A percentile compares a stretch with the other conserved stretches of the same genome.
Conservation (phyloP, 2,888 invertebrate genomes). For the Acanthacorydalis orientalis region DNA sequence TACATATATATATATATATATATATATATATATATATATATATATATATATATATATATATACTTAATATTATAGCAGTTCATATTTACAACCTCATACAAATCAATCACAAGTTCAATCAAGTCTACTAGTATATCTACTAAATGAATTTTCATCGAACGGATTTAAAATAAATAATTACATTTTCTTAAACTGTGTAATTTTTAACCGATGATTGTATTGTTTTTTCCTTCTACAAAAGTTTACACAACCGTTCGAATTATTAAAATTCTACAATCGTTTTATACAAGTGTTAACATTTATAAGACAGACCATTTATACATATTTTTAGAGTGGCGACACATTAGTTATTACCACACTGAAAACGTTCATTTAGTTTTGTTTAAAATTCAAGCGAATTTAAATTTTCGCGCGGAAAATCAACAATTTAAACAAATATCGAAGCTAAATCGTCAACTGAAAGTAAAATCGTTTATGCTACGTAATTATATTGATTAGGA, state of each 20-base stretch:
- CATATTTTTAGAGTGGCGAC: not conserved
- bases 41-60: no score
- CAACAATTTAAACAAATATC: not conserved
- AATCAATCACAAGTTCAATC: no score
- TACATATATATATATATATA: no score
- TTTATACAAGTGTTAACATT: not conserved
- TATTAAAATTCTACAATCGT: no score
- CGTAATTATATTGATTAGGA: conserved; percentile 96
- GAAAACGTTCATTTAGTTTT: not conserved
- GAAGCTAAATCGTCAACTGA: not conserved
- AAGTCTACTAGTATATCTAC: no score
- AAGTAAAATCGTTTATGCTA: conserved; percentile 51
- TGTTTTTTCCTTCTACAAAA: not conserved
- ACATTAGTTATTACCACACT: not conserved
- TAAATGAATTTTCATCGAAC: not conserved
- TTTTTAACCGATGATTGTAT: not conserved
- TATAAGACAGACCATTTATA: not conserved
- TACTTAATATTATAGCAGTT: no score
- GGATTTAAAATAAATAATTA: not conserved
- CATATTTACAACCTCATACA: no score
- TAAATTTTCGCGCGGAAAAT: not conserved
- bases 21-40: no score
- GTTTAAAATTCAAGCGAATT: not conserved
- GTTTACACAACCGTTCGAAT: not conserved
- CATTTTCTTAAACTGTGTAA: not conserved